Base-by-base conservation (phyloP, 2,797 vertebrate genomes). In the Alca torda region DNA sequence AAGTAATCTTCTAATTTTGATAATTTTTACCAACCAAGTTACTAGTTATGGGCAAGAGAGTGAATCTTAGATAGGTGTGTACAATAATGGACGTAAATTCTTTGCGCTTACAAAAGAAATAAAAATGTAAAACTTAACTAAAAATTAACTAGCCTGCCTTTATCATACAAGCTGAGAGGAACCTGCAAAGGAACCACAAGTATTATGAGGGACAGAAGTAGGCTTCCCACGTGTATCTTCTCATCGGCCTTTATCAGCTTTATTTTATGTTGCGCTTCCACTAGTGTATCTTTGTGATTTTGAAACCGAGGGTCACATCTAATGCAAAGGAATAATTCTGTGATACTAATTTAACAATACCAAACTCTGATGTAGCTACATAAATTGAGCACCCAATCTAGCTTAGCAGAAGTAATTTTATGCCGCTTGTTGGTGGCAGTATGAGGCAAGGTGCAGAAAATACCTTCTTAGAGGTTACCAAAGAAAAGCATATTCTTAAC, bases 1-100 rank as follows among this genome's bases (percentile, higher is more conserved):
- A 56, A 91, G 20, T 18, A 39, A 61, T 45, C 26, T 30, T 53
- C 12, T 28, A 12, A 20, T 89, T 69, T 57, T 65, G 67, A 5
- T 83, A 53, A 68, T 88, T 65, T 43, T 83, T 65, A 54, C 25
- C 39, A 68, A 67, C 43, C 21, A 10, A 1, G 1, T 60, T 64
- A 51, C 37, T 81, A 69, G n/a, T 63, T 69, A 65, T 9, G 60
- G 73, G 13, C 50, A 64, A 19, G 72, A 77, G 63, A 37, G 31
- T 0, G 0, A n/a, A 24, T 24, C 39, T 50, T 19, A 18, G 25
- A 41, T 76, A 48, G n/a, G 19, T 72, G 17, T 2, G 0, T 48
- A 9, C 20, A 35, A 26, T 51, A 68, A 7, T 18, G 25, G 18
- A 6, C 7, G 0, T 31, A 31, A 86, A 59, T 59, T 43, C 43